A percentile compares a stretch with the other conserved stretches of the same genome.
phyloP scores from a whole-genome alignment of 2,797 vertebrate species.

The Chelon auratus region DNA sequence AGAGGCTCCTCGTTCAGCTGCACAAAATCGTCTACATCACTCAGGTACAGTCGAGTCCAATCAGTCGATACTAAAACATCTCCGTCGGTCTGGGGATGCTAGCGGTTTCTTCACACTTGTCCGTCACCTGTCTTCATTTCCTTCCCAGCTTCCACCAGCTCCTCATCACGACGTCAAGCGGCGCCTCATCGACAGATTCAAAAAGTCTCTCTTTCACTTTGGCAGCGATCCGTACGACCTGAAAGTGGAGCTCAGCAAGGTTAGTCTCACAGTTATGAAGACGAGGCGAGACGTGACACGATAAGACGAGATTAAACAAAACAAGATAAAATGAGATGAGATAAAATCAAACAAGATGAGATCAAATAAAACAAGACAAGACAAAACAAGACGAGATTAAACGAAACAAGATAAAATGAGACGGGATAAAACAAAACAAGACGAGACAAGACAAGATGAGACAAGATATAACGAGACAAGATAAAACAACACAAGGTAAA shows the following conservation, averaged over 20 bases:
- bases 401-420: too few species aligned
- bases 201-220: slow-evolving; percentile 91
- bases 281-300: too few species aligned
- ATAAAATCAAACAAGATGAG: too few species aligned
- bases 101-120: neutral
- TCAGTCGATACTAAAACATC: slow-evolving; percentile 1
- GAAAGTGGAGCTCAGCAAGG: slow-evolving; percentile 92
- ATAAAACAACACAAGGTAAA: too few species aligned
- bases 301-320: too few species aligned
- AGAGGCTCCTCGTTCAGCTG: slow-evolving; percentile 90
- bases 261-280: slow-evolving; percentile 51
- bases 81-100: neutral
- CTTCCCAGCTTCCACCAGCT: slow-evolving; percentile 88
- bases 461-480: too few species aligned
- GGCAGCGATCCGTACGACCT: slow-evolving; percentile 88
- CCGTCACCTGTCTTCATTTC: slow-evolving; percentile 7
- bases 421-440: too few species aligned
- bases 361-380: too few species aligned
- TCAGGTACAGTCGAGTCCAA: slow-evolving; percentile 79
- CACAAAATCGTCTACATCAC: slow-evolving; percentile 94
- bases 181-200: slow-evolving; percentile 88
- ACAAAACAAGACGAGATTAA: too few species aligned
- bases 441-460: too few species aligned
- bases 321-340: too few species aligned
- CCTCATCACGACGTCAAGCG: slow-evolving; percentile 85